Evolutionary conservation across 2,797 vertebrate genomes (phyloP).

Genomic region (Lemur catta): DNA sequence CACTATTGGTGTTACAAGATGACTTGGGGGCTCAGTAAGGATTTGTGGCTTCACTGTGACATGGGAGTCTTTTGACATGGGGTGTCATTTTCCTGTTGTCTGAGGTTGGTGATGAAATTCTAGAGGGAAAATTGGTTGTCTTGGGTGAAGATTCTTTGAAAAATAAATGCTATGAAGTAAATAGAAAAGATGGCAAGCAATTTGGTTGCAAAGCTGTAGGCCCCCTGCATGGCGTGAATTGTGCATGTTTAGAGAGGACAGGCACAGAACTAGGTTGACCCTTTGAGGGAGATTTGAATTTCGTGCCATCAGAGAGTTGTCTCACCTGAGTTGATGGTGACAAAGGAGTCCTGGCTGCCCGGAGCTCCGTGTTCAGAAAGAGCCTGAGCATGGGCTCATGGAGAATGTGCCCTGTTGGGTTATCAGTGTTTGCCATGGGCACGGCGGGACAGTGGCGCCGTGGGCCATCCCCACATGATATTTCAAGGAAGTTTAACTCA

Average conservation of each 20-base stretch:
- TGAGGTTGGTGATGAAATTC: neutral
- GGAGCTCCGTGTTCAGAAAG: neutral
- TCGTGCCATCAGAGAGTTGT: neutral
- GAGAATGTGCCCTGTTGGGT: neutral
- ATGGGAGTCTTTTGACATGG: neutral
- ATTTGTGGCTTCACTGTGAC: neutral
- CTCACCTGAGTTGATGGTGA: neutral
- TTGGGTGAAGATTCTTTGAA: neutral
- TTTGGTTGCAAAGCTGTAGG: neutral
- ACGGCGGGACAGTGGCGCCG: neutral
- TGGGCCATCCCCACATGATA: rapidly evolving
- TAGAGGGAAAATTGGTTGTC: neutral
- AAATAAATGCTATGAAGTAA: too few relatives aligned
- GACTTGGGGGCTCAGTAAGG: neutral
- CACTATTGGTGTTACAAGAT: neutral
- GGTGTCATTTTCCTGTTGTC: neutral
- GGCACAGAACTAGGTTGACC: neutral
- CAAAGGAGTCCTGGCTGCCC: neutral
- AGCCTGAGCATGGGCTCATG: neutral
- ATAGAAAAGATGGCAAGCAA: neutral
- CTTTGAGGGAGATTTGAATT: neutral
- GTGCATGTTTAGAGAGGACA: neutral
- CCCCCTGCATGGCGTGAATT: neutral
- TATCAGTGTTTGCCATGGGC: neutral
- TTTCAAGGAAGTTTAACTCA: neutral